These are phyloP conservation scores for Perca schrenkii DNA, from an alignment of 2,113 vertebrate genomes.

Conservation along the genomic window DNA sequence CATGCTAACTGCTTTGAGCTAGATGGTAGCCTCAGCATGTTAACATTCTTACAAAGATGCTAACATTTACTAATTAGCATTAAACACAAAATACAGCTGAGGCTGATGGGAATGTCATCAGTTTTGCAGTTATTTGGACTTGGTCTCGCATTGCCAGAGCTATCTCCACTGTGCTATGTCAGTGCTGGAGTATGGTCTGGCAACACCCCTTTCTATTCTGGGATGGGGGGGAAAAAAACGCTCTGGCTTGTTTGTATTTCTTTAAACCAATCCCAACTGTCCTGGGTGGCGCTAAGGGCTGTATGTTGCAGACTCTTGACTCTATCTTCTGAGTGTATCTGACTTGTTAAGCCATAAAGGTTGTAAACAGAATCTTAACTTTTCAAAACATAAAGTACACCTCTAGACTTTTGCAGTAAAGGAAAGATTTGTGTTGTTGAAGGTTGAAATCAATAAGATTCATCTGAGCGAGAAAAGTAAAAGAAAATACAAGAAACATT, in stretches of 20 bases:
- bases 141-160: too few relatives aligned
- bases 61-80: not conserved
- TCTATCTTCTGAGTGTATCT: not conserved
- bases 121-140: not conserved
- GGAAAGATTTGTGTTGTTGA: conserved; percentile 7
- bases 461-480: conserved; percentile 34
- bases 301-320: not conserved
- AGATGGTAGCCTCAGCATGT: not conserved
- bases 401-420: conserved; percentile 11
- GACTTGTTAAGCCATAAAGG: not conserved
- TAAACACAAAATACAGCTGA: not conserved
- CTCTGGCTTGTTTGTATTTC: too few relatives aligned
- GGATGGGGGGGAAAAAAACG: too few relatives aligned
- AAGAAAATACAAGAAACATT: conserved; percentile 31
- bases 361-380: conserved; percentile 12
- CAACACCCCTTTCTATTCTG: too few relatives aligned
- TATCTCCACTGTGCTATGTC: too few relatives aligned
- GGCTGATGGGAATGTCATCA: not conserved
- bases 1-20: too few relatives aligned
- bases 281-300: too few relatives aligned
- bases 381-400: conserved; percentile 18
- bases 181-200: too few relatives aligned
- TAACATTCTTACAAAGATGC: not conserved
- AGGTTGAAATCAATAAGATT: conserved; percentile 62
- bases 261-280: too few relatives aligned